A percentile compares a stretch with the other conserved stretches of the same genome.
Conservation (phyloP, 2,888 invertebrate species). For the Lamellibrachia columna region DNA sequence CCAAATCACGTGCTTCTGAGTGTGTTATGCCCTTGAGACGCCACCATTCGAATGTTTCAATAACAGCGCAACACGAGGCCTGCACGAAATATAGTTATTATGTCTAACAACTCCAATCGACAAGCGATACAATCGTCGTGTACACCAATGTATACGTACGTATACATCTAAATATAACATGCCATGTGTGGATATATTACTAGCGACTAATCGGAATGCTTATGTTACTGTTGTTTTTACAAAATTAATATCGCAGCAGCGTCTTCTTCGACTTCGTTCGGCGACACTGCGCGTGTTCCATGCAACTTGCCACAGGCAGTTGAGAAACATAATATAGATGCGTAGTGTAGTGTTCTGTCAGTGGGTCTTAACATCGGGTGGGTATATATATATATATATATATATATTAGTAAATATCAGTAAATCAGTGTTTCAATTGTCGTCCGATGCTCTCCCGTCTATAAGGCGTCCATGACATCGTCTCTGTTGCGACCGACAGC, state of each 20-base stretch:
- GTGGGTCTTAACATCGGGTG: neutral
- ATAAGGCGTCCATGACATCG: constrained; percentile 41
- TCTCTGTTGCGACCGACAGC: constrained; percentile 59
- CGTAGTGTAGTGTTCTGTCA: neutral
- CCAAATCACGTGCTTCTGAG: no score
- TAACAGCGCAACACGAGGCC: neutral
- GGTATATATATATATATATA: constrained; percentile 27
- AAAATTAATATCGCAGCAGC: constrained; percentile 7
- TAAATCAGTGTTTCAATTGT: constrained; percentile 24
- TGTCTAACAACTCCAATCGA: neutral
- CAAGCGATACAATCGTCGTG: constrained; percentile 12
- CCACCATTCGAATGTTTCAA: neutral
- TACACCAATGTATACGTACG: neutral
- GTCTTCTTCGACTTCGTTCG: neutral
- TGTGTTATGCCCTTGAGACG: neutral
- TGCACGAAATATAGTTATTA: constrained; percentile 6
- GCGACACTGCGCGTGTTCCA: neutral
- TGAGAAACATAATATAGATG: neutral
- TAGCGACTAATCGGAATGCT: constrained; percentile 17
- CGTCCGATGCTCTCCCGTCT: neutral
- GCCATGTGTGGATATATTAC: constrained; percentile 16
- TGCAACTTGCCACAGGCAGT: neutral
- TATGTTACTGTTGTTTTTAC: neutral
- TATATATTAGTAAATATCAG: constrained; percentile 26
- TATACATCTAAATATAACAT: constrained; percentile 6